Conservation (phyloP, 2,888 invertebrate species). For the Chrysotoxum bicinctum region DNA sequence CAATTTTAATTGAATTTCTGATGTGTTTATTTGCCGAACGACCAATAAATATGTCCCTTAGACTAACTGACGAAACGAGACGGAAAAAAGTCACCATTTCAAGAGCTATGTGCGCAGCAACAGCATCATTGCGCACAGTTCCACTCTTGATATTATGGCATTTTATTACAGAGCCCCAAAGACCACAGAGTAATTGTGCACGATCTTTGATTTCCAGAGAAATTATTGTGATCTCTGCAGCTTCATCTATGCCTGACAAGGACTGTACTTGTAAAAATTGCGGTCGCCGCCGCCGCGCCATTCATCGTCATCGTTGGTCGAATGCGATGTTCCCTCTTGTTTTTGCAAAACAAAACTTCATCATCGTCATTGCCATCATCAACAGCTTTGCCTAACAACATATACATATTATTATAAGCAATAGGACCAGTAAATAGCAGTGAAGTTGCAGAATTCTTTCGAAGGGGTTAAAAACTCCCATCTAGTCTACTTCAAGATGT, state of each 20-base stretch:
- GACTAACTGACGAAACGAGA: constrained; percentile 72
- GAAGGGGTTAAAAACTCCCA: not conserved
- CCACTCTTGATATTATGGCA: constrained; percentile 52
- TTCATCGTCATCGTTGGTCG: constrained; percentile 50
- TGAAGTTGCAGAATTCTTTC: not conserved
- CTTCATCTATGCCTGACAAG: constrained; percentile 72
- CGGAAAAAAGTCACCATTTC: constrained; percentile 61
- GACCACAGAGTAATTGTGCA: constrained; percentile 72
- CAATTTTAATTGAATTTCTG: constrained; percentile 74
- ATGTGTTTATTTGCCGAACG: constrained; percentile 72
- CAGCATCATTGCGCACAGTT: constrained; percentile 33
- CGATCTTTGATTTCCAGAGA: constrained; percentile 73
- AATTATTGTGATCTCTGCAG: constrained; percentile 66
- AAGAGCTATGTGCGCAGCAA: not conserved
- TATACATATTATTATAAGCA: not conserved
- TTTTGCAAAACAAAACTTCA: constrained; percentile 51
- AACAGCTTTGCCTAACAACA: constrained; percentile 43
- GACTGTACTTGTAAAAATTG: constrained; percentile 71
- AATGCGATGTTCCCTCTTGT: constrained; percentile 65
- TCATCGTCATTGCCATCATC: constrained; percentile 66
- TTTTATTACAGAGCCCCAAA: constrained; percentile 62
- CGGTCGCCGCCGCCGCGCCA: constrained; percentile 30
- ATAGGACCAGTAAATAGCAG: not conserved
- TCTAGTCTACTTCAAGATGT: no score
- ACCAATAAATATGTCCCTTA: constrained; percentile 72